phyloP scores from a whole-genome alignment of 2,113 vertebrate species.

The Tilapia sparmanii region DNA sequence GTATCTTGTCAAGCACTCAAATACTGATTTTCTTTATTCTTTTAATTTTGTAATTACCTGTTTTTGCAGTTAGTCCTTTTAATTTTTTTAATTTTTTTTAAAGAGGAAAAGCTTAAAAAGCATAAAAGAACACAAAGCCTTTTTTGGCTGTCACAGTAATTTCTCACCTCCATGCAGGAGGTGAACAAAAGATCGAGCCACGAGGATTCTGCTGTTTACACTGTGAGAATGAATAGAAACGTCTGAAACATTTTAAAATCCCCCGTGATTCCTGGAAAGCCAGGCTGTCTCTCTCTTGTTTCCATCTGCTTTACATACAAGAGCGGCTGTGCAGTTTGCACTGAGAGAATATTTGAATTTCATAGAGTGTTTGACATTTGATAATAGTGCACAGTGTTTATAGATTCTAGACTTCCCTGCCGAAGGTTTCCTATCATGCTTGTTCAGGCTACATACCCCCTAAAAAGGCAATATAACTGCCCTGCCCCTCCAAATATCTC shows the following conservation, averaged over 20 bases:
- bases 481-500: neutral
- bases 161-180: slow-evolving; percentile 15
- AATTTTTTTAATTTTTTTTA: neutral
- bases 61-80: neutral
- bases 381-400: slow-evolving; percentile 46
- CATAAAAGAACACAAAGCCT: neutral
- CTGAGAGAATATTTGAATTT: slow-evolving; percentile 64
- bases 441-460: slow-evolving; percentile 18
- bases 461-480: neutral
- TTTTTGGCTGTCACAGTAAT: neutral
- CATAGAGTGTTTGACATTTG: slow-evolving; percentile 62
- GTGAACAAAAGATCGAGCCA: slow-evolving; percentile 21
- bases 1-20: neutral
- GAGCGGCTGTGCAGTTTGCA: slow-evolving; percentile 33
- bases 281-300: slow-evolving; percentile 13
- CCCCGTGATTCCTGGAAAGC: slow-evolving; percentile 39
- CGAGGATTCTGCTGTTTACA: slow-evolving; percentile 40
- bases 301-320: slow-evolving; percentile 54
- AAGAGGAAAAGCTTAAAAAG: neutral
- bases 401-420: slow-evolving; percentile 29
- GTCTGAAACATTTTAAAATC: slow-evolving; percentile 55
- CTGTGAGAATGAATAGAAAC: slow-evolving; percentile 46
- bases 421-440: slow-evolving; percentile 49
- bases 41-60: neutral
- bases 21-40: neutral